phyloP scores from a whole-genome alignment of 2,888 invertebrate genomes.

The Oscheius sp. region DNA sequence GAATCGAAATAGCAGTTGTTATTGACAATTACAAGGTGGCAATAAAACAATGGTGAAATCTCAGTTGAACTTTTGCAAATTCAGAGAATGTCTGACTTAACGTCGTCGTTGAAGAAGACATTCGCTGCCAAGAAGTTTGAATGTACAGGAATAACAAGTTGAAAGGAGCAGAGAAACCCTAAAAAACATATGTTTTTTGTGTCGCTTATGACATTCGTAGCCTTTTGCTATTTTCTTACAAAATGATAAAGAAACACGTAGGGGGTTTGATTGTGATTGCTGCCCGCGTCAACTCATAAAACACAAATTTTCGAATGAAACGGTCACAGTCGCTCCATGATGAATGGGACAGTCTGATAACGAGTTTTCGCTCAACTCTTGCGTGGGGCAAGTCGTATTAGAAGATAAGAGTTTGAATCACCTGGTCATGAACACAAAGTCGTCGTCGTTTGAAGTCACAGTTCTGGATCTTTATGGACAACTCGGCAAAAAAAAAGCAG shows the following conservation, averaged over 20 bases:
- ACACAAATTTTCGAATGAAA: too few species aligned
- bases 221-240: not conserved
- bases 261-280: not conserved
- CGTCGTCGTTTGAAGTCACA: too few species aligned
- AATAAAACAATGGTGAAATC: slow-evolving; percentile 13
- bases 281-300: too few species aligned
- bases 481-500: too few species aligned
- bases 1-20: not conserved
- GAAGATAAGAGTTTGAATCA: too few species aligned
- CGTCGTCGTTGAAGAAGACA: slow-evolving; percentile 21
- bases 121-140: not conserved
- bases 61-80: slow-evolving; percentile 12
- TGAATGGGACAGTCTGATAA: too few species aligned
- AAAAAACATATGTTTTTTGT: not conserved
- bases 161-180: not conserved
- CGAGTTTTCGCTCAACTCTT: too few species aligned
- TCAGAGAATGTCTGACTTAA: slow-evolving; percentile 10
- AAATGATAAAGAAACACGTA: slow-evolving; percentile 3
- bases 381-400: too few species aligned
- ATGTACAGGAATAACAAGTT: not conserved
- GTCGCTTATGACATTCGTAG: not conserved
- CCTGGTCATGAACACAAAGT: too few species aligned
- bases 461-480: too few species aligned
- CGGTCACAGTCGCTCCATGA: too few species aligned
- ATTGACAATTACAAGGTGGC: not conserved